phyloP scores from a whole-genome alignment of 1,140 invertebrate genomes.

The Listronotus oregonensis region DNA sequence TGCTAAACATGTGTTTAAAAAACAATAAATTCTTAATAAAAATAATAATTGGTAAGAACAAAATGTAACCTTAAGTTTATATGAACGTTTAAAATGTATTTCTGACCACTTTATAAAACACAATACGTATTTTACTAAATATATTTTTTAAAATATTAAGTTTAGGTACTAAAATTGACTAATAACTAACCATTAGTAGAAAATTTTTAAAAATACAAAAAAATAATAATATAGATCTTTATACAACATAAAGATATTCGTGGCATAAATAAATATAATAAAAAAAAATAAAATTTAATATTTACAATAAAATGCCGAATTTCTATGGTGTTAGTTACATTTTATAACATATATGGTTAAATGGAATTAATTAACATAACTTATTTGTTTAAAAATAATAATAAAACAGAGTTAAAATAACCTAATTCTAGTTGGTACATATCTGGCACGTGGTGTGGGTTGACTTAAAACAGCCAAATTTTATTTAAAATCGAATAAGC shows the following conservation, averaged over 20 bases:
- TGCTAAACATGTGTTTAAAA: too few relatives aligned
- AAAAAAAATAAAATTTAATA: not conserved
- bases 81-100: too few relatives aligned
- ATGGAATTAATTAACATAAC: conserved; percentile 4
- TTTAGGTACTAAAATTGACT: conserved; percentile 14
- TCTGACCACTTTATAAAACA: conserved; percentile 2
- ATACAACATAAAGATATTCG: conserved; percentile 4
- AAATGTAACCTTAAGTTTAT: too few relatives aligned
- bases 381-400: conserved; percentile 1
- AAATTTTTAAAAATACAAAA: conserved; percentile 6
- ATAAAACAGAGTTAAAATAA: conserved; percentile 35
- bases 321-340: not conserved
- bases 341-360: not conserved
- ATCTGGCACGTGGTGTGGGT: conserved; percentile 54
- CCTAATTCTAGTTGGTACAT: conserved; percentile 53
- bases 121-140: not conserved
- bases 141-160: not conserved
- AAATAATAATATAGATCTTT: conserved; percentile 2
- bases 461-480: conserved; percentile 50
- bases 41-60: not conserved
- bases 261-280: conserved; percentile 13
- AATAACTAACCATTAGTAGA: conserved; percentile 15
- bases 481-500: conserved; percentile 38
- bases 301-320: conserved; percentile 11
- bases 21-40: too few relatives aligned